Conservation (phyloP, 1,140 invertebrate genomes). For the Cheumatopsyche charites region DNA sequence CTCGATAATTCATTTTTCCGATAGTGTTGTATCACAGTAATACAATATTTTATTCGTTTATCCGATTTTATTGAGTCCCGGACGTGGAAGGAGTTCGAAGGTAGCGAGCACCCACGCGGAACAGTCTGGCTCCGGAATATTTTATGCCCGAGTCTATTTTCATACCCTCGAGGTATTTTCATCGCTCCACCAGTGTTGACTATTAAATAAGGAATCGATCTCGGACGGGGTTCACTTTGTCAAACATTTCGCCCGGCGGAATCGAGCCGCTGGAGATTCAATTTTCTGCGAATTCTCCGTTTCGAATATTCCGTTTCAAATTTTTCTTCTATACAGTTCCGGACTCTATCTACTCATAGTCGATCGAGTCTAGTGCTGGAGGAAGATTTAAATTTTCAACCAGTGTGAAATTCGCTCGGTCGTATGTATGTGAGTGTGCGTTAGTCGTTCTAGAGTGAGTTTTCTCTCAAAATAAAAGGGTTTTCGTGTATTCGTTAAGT, state of each 20-base stretch:
- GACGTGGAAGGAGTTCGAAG: neutral
- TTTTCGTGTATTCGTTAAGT: too few species aligned
- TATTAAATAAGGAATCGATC: constrained; percentile 45
- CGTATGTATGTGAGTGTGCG: too few species aligned
- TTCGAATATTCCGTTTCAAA: neutral
- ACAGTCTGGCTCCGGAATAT: constrained; percentile 30
- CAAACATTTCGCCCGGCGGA: constrained; percentile 17
- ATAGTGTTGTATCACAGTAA: too few species aligned
- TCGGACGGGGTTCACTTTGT: constrained; percentile 19
- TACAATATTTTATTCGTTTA: too few species aligned
- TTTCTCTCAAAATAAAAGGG: too few species aligned
- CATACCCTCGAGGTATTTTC: constrained; percentile 35
- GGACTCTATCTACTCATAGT: too few species aligned
- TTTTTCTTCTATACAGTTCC: too few species aligned
- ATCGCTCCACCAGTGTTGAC: constrained; percentile 42
- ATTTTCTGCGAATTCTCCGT: constrained; percentile 10
- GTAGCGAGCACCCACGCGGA: neutral
- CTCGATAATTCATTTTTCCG: too few species aligned
- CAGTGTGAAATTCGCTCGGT: too few species aligned
- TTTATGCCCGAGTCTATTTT: constrained; percentile 44
- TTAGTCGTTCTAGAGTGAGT: too few species aligned
- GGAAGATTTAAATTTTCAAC: too few species aligned
- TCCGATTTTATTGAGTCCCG: constrained; percentile 33
- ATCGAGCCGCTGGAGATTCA: constrained; percentile 16
- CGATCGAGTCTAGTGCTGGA: too few species aligned